Conservation (phyloP, 2,113 vertebrate genomes). For the Misgurnus mizolepis region DNA sequence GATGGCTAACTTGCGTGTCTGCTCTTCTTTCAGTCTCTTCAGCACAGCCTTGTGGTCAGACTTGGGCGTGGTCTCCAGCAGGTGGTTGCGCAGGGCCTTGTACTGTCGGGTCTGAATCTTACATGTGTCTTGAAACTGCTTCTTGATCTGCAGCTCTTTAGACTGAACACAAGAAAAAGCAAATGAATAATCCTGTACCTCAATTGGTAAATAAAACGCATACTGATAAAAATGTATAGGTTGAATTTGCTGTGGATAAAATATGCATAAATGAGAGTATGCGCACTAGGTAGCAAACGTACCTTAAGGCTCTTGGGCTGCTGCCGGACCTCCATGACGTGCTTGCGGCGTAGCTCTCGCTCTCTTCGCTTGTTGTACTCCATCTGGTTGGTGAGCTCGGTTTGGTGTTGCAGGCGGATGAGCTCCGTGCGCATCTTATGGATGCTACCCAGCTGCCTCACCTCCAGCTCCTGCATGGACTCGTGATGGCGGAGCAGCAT, state of each 20-base stretch:
- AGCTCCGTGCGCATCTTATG: conserved; percentile 95
- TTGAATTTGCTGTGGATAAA: too few relatives aligned
- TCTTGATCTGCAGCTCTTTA: conserved; percentile 90
- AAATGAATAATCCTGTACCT: too few relatives aligned
- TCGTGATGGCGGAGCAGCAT: conserved; percentile 98
- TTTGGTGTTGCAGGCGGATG: conserved; percentile 95
- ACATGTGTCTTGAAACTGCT: conserved; percentile 95
- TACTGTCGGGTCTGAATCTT: conserved; percentile 98
- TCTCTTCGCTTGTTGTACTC: conserved; percentile 98
- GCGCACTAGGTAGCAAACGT: neutral
- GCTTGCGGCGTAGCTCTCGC: conserved; percentile 92
- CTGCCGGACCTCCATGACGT: conserved; percentile 98
- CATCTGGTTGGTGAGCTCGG: conserved; percentile 98
- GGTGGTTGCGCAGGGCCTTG: conserved; percentile 96
- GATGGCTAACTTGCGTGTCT: conserved; percentile 97
- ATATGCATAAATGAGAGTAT: too few relatives aligned
- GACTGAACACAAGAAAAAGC: conserved; percentile 70
- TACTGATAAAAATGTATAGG: too few relatives aligned
- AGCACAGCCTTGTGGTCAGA: conserved; percentile 98
- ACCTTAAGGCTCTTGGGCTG: conserved; percentile 99
- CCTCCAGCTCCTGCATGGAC: conserved; percentile 98
- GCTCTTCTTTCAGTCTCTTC: conserved; percentile 97
- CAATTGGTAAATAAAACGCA: too few relatives aligned
- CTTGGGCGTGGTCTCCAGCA: conserved; percentile 95
- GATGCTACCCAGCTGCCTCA: conserved; percentile 93